phyloP scores from a whole-genome alignment of 2,113 vertebrate genomes.

The Acanthisitta chloris region DNA sequence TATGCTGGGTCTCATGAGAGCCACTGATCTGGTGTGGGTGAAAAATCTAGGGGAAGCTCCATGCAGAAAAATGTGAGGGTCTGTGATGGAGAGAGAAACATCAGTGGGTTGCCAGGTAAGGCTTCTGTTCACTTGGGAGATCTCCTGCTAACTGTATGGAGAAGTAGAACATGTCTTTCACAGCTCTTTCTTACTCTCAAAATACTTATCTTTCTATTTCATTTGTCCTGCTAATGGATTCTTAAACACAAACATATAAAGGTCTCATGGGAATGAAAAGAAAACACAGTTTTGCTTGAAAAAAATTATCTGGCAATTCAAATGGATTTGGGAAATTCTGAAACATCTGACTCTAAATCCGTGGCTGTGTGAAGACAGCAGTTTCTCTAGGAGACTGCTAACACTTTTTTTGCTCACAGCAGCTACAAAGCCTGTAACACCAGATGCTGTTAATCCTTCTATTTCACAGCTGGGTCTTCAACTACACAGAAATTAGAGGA shows the following conservation, averaged over 20 bases:
- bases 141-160: not conserved
- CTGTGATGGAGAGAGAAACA: not conserved
- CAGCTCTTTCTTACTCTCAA: not conserved
- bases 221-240: not conserved
- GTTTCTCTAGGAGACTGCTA: not conserved
- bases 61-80: not conserved
- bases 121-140: not conserved
- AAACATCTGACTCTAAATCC: not conserved
- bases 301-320: not conserved
- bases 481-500: not conserved
- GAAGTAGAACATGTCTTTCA: not conserved
- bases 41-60: not conserved
- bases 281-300: not conserved
- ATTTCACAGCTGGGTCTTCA: not conserved
- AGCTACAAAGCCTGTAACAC: not conserved
- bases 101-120: not conserved
- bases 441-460: not conserved
- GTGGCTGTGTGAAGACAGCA: not conserved
- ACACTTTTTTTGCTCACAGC: not conserved
- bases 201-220: not conserved
- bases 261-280: not conserved
- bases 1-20: not conserved
- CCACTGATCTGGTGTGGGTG: not conserved
- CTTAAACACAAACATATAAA: not conserved
- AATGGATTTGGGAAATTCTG: not conserved